These are phyloP conservation scores for Dicentrarchus labrax DNA, from an alignment of 2,113 vertebrate species.

Conservation along the genomic window DNA sequence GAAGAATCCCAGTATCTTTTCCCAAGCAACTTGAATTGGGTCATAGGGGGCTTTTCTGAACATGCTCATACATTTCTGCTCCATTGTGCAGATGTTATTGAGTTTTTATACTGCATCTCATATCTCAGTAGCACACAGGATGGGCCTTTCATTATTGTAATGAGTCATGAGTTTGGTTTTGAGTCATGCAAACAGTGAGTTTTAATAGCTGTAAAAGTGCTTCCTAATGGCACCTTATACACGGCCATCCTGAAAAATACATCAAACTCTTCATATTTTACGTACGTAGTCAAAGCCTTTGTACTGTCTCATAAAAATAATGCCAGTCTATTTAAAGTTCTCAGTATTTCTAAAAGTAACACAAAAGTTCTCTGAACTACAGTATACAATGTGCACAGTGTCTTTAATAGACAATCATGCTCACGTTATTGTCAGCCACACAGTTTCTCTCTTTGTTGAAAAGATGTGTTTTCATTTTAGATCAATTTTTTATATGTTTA, in stretches of 20 bases:
- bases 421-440: slow-evolving; percentile 26
- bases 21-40: slow-evolving; percentile 66
- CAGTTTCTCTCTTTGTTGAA: slow-evolving; percentile 47
- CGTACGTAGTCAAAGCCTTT: slow-evolving; percentile 39
- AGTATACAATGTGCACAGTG: not conserved
- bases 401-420: slow-evolving; percentile 37
- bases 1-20: slow-evolving; percentile 72
- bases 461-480: slow-evolving; percentile 54
- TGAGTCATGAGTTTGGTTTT: slow-evolving; percentile 68
- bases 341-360: slow-evolving; percentile 24
- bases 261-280: slow-evolving; percentile 52
- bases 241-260: slow-evolving; percentile 52
- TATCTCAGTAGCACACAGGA: slow-evolving; percentile 53
- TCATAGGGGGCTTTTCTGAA: slow-evolving; percentile 65
- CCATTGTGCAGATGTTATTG: slow-evolving; percentile 61
- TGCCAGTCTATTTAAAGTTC: slow-evolving; percentile 39
- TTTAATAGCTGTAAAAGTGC: slow-evolving; percentile 38
- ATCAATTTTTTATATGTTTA: slow-evolving; percentile 70
- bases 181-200: slow-evolving; percentile 51
- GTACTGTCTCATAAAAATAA: slow-evolving; percentile 45
- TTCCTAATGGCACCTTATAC: slow-evolving; percentile 27
- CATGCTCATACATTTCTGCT: slow-evolving; percentile 23
- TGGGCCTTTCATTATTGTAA: slow-evolving; percentile 58
- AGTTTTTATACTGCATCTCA: slow-evolving; percentile 29
- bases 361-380: slow-evolving; percentile 33